Conservation (phyloP, 2,888 invertebrate genomes). For the Hartigia nigra region DNA sequence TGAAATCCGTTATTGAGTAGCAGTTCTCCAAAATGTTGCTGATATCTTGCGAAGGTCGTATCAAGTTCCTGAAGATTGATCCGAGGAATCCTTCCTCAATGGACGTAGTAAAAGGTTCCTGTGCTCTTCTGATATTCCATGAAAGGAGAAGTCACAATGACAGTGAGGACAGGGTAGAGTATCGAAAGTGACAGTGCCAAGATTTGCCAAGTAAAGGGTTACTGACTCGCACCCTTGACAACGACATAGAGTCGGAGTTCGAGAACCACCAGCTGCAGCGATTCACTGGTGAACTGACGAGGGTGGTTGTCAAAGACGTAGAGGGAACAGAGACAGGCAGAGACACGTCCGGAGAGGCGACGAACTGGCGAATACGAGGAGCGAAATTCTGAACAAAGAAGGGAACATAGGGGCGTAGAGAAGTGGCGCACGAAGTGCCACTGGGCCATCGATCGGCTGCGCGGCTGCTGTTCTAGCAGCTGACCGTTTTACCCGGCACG, state of each 20-base stretch:
- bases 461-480: constrained; percentile 48
- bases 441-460: constrained; percentile 61
- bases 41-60: background rate
- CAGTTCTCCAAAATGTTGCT: background rate
- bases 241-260: background rate
- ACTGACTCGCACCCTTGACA: background rate
- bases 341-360: background rate
- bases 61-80: background rate
- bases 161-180: background rate
- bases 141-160: background rate
- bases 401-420: constrained; percentile 15
- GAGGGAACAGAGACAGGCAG: constrained; percentile 8
- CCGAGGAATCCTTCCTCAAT: background rate
- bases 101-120: background rate
- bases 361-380: constrained; percentile 5
- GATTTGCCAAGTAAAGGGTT: background rate
- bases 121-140: background rate
- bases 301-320: background rate
- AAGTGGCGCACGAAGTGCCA: constrained; percentile 41
- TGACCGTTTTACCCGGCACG: constrained; percentile 32
- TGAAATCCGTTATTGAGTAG: background rate
- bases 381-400: constrained; percentile 10
- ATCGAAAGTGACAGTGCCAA: background rate
- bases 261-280: background rate
- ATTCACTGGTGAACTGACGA: background rate